Conservation (phyloP, 2,888 invertebrate genomes). For the Argynnis bischoffii region DNA sequence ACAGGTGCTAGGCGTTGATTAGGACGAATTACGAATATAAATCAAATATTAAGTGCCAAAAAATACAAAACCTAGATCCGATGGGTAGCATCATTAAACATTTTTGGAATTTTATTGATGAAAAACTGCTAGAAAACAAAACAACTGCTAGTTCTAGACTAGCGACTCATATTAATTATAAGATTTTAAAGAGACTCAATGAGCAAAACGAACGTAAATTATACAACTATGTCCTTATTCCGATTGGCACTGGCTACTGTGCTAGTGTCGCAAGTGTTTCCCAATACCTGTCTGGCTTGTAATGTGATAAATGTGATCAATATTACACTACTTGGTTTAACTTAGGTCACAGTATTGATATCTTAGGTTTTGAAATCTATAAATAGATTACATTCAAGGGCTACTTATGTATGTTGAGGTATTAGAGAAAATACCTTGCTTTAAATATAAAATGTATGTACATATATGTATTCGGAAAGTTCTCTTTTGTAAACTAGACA, state of each 20-base stretch:
- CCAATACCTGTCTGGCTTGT: constrained; percentile 55
- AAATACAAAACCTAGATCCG: too few relatives aligned
- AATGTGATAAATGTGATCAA: constrained; percentile 25
- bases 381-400: not conserved
- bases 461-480: too few relatives aligned
- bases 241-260: constrained; percentile 45
- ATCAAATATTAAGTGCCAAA: too few relatives aligned
- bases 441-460: too few relatives aligned
- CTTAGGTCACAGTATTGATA: constrained; percentile 19
- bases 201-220: constrained; percentile 41
- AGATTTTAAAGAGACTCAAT: constrained; percentile 24
- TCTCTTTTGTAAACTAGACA: too few relatives aligned
- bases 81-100: too few relatives aligned
- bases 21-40: too few relatives aligned
- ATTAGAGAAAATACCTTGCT: too few relatives aligned
- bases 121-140: too few relatives aligned
- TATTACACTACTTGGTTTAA: not conserved
- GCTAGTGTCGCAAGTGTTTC: constrained; percentile 51
- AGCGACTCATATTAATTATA: not conserved
- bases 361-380: constrained; percentile 9
- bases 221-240: constrained; percentile 54
- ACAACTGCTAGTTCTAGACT: not conserved
- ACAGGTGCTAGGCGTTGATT: too few relatives aligned
- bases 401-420: too few relatives aligned
- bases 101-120: too few relatives aligned